Percentiles rank a stretch among this genome's conserved stretches.
Conservation (phyloP, 2,797 vertebrate genomes). For the Sebastes trivittatus region DNA sequence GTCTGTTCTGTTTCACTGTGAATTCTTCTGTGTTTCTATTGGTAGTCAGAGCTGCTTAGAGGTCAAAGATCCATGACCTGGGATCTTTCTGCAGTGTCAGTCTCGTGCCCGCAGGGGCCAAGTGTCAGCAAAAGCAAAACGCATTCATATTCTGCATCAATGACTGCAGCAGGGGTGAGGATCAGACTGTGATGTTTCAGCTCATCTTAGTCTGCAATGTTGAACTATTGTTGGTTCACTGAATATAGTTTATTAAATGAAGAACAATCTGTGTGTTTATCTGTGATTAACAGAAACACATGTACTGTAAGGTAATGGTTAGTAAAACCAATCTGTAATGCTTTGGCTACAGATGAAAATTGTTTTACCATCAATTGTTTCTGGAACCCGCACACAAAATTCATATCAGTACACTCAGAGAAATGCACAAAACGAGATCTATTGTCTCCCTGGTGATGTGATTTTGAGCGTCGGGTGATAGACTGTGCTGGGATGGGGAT, state of each 20-base stretch:
- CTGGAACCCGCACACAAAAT: conserved; percentile 43
- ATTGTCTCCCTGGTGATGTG: conserved; percentile 71
- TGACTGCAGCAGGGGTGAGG: not conserved
- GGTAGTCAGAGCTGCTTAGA: conserved; percentile 11
- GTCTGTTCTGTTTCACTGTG: conserved; percentile 16
- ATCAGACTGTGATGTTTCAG: not conserved
- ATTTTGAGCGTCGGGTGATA: conserved; percentile 61
- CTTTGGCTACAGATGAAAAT: conserved; percentile 52
- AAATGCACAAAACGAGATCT: conserved; percentile 51
- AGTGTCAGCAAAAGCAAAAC: conserved; percentile 29
- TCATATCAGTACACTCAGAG: conserved; percentile 29
- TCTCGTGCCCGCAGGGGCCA: conserved; percentile 11
- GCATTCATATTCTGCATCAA: not conserved
- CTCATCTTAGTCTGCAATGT: not conserved
- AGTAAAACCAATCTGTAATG: conserved; percentile 43
- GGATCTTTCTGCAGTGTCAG: conserved; percentile 5
- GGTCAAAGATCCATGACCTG: conserved; percentile 47
- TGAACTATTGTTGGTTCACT: not conserved
- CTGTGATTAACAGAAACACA: conserved; percentile 46
- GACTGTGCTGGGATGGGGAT: conserved; percentile 57
- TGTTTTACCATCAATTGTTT: conserved; percentile 48
- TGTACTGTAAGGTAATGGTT: conserved; percentile 31
- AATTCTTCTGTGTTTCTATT: conserved; percentile 11
- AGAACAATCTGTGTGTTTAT: conserved; percentile 36
- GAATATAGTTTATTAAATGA: not conserved